Base-by-base conservation (phyloP, 2,113 vertebrate genomes). In the Sula dactylatra region DNA sequence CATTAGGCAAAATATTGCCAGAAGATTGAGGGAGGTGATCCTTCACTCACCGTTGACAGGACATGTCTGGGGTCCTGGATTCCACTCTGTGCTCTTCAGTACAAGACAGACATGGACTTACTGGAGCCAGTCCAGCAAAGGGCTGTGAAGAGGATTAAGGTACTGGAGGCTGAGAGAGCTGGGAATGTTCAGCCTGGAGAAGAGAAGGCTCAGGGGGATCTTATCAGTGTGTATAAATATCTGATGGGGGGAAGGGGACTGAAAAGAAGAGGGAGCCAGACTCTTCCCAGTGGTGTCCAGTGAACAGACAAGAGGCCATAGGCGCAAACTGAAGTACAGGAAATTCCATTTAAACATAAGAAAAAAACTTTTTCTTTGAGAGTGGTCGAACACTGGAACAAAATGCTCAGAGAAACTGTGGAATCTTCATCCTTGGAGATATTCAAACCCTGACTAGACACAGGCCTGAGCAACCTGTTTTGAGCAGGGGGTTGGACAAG, bases 321-420 rank as follows among this genome's bases (percentile, higher is more conserved):
- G 32, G 5, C 0, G 1, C 31, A 82, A 82, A 69, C 3, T 44
- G 40, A 64, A 82, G 62, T 67, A 64, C 16, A 89, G 34, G 24
- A 89, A 87, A 76, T 66, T 80, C 73, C 42, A 61, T 50, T 38
- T 87, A 44, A 81, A 74, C 11, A 8, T 42, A 9, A 55, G 8
- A 26, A 32, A 59, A 36, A 59, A 6, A 2, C 1, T 49, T 66
- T 61, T 78, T 31, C 16, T 81, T 74, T 95, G 47, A 47, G 16
- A 59, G 7, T 32, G 2, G 4, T 59, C 2, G 1, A 69, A 71
- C 16, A 21, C 7, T 24, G 0, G 1, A 73, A 86, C 3, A 54
- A 50, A 84, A 38, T 26, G 4, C 20, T 74, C 22, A 47, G 20
- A 86, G 34, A 66, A 55, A 14, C 9, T 22, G 4, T 50, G 22